These are phyloP conservation scores for Cacoxenus indagator DNA, from an alignment of 2,888 invertebrate genomes.

Conservation along the genomic window DNA sequence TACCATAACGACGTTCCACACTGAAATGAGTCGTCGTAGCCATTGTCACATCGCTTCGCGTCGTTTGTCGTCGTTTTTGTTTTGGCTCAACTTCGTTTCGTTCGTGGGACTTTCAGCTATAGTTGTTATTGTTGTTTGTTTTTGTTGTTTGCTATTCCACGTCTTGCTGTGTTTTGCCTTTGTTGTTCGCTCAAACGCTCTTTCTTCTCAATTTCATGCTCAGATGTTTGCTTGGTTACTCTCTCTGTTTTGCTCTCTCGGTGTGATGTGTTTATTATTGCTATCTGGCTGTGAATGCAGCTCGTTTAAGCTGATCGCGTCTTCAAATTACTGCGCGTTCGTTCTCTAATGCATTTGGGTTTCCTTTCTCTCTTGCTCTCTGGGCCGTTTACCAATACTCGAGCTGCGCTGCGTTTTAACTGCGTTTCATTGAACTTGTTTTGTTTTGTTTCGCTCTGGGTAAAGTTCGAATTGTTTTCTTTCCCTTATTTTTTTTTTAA, in stretches of 20 bases:
- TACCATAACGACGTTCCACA: constrained; percentile 62
- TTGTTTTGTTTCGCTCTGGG: neutral
- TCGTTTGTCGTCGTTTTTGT: neutral
- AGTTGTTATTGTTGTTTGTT: neutral
- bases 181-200: constrained; percentile 21
- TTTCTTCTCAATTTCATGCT: constrained; percentile 29
- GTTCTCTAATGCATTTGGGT: constrained; percentile 16
- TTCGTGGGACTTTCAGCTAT: constrained; percentile 14
- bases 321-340: constrained; percentile 11
- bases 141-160: constrained; percentile 7
- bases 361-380: neutral
- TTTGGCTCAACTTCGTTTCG: neutral
- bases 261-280: neutral
- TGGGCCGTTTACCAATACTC: neutral
- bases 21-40: constrained; percentile 42
- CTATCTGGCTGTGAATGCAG: constrained; percentile 16
- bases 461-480: neutral
- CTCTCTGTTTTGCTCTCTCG: constrained; percentile 25
- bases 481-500: neutral
- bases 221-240: neutral
- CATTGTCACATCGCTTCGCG: constrained; percentile 6
- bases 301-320: constrained; percentile 26
- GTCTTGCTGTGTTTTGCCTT: constrained; percentile 30
- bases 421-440: neutral
- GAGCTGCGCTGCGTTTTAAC: constrained; percentile 1